These are phyloP conservation scores for Clytia hemisphaerica DNA, from an alignment of 30 jellyfish, hydroid and myxozoan species.

Conservation along the genomic window DNA sequence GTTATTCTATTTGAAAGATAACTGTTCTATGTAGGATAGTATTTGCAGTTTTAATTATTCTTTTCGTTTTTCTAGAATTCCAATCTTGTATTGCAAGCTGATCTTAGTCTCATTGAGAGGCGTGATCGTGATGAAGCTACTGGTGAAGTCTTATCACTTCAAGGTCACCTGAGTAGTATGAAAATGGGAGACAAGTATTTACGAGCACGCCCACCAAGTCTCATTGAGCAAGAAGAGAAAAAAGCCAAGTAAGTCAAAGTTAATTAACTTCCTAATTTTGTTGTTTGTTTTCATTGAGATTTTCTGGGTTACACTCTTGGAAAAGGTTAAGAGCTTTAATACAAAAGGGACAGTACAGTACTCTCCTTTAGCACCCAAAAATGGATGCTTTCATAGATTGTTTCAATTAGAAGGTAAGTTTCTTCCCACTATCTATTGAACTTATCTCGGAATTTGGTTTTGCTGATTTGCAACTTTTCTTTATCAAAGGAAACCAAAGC, in stretches of 20 bases:
- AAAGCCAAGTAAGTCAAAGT: slow-evolving; percentile 61
- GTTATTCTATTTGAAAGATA: not conserved
- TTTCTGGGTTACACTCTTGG: too few relatives aligned
- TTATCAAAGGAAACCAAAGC: slow-evolving; percentile 55
- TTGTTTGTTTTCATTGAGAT: not conserved
- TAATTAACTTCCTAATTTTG: not conserved
- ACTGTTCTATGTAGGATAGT: not conserved
- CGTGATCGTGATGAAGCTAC: slow-evolving; percentile 98
- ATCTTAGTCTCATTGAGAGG: slow-evolving; percentile 83
- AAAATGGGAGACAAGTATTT: slow-evolving; percentile 96
- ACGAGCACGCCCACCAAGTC: slow-evolving; percentile 78
- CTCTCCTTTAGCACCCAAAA: too few relatives aligned
- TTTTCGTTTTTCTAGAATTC: slow-evolving; percentile 59
- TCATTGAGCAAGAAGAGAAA: slow-evolving; percentile 67
- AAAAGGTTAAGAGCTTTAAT: not conserved
- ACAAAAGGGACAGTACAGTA: too few relatives aligned
- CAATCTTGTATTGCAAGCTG: slow-evolving; percentile 98
- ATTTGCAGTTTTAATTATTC: not conserved
- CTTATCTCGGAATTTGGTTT: too few relatives aligned
- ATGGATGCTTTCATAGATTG: too few relatives aligned
- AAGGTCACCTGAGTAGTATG: slow-evolving; percentile 71
- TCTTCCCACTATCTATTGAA: too few relatives aligned
- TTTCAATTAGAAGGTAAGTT: too few relatives aligned
- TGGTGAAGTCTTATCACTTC: slow-evolving; percentile 95
- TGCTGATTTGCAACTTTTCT: not conserved